Evolutionary conservation across 2,797 vertebrate species (phyloP), one percentile per base, ranked within the genome.

Genomic region (Gobionotothen gibberifrons): DNA sequence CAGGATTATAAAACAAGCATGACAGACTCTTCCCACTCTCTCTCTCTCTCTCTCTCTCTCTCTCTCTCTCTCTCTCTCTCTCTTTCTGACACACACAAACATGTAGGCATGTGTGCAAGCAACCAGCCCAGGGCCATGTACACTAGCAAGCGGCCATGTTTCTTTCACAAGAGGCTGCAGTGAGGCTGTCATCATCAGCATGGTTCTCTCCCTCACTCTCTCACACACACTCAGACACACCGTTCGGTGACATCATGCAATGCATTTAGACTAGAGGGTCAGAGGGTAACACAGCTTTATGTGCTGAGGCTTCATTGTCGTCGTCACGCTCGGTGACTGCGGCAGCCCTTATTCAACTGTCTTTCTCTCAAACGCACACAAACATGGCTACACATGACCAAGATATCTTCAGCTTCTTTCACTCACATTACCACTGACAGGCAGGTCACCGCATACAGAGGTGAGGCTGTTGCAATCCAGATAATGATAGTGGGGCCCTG

Each of bases 111-210:
- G 83, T 84, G 85, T 85, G 82, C 69, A 87, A 87, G 81, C 79
- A 89, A 89, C 90, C 83, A 85, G 87, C 90, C 87, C 78, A 69
- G 66, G 86, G 90, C 87, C 79, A 86, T 88, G 90, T 84, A 86
- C 90, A 90, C 82, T 83, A 87, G 88, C 81, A 85, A 82, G 87
- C 89, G 76, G 89, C 91, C 87, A 92, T 93, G 86, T 90, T 91
- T 92, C 89, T 81, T 83, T 86, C 79, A 88, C 84, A 86, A 85
- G 84, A 87, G 86, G 84, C 81, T 85, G 85, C 90, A 83, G 76
- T 69, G 63, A 86, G 70, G 73, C 74, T 90, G 89, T 90, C 87
- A 83, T 85, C 78, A 2, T 82, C 83, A 87, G 88, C 80, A 82
- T 78, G 85, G 76, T 68, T 82, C 60, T 72, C 74, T 81, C 69